Evolutionary conservation across 2,113 vertebrate genomes (phyloP).

Genomic region (Piliocolobus tephrosceles): DNA sequence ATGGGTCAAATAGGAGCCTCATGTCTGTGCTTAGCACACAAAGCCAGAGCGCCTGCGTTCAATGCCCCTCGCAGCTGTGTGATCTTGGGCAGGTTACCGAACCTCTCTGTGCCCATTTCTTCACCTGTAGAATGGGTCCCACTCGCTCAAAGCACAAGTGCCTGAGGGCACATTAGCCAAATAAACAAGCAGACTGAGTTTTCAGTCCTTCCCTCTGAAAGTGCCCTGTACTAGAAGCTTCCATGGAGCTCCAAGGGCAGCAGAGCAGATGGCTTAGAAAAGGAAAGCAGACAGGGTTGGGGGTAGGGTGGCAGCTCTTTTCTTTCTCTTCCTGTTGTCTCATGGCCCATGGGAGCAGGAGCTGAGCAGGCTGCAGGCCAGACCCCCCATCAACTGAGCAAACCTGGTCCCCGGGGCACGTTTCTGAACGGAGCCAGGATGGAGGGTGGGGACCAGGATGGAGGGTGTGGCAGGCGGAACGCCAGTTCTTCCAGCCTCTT

Average conservation of each 20-base stretch:
- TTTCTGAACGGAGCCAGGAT: background rate
- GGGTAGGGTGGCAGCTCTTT: fast-evolving
- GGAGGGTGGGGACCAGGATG: too few relatives aligned
- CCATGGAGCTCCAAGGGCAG: fast-evolving
- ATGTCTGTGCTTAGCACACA: too few relatives aligned
- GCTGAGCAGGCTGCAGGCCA: fast-evolving
- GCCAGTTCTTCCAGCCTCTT: background rate
- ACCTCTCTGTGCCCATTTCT: background rate
- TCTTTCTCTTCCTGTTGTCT: fast-evolving
- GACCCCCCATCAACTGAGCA: background rate
- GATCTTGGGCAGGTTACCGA: fast-evolving
- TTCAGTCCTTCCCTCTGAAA: fast-evolving
- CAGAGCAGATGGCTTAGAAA: fast-evolving
- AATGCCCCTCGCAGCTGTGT: background rate
- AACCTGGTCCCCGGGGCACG: fast-evolving
- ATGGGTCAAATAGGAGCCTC: too few relatives aligned
- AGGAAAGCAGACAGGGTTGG: too few relatives aligned
- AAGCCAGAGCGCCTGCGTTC: background rate
- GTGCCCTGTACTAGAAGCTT: background rate
- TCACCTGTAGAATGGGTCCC: background rate
- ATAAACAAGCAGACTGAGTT: fast-evolving
- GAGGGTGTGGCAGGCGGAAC: background rate
- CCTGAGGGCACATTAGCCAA: fast-evolving
- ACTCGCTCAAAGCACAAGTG: too few relatives aligned
- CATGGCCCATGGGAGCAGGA: background rate